Evolutionary conservation across 2,113 vertebrate genomes (phyloP), one percentile per base, ranked within the genome.

Genomic region (Amphiprion percula): DNA sequence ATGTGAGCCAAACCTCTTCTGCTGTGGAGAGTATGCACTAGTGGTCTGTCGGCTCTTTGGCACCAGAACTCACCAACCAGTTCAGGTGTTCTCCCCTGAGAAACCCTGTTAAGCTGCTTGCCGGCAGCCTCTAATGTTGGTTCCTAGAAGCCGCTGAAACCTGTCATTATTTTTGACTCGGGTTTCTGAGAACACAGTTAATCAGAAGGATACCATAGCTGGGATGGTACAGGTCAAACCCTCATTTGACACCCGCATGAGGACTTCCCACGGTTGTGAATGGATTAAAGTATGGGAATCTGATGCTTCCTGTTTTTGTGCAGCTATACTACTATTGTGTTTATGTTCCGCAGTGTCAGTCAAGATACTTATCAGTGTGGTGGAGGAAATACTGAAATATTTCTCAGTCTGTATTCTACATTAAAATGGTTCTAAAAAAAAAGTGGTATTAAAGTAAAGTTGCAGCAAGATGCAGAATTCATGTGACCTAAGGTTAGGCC

Each of bases 231-330:
- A 60, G 65, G 70, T 88, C 68, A 83, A 60, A 65, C 44, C 21
- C 47, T 33, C 17, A 39, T 62, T 37, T 54, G 30, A 83, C 62
- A 26, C 64, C 23, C 16, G 80, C 87, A 91, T 88, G 91, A 91
- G 90, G 47, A 62, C 76, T 83, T 84, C 82, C 80, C 58, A 78
- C 69, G 52, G 72, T 55, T 85, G 60, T 67, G 70, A 66, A 73
- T 56, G 68, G 33, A 85, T 64, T 68, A 58, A 88, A 77, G 75
- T 78, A 66, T 84, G 79, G 76, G 82, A 69, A 54, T 90, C 24
- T 49, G 76, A 78, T 46, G 60, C 82, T 90, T 93, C 91, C 92
- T 93, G 92, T 90, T 90, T 85, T 91, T 85, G 71, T 86, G 56
- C 47, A 69, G 77, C 74, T 67, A 53, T 76, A 82, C 67, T 12